Conservation (phyloP, 2,888 invertebrate genomes). For the Acanthopleura granulata region DNA sequence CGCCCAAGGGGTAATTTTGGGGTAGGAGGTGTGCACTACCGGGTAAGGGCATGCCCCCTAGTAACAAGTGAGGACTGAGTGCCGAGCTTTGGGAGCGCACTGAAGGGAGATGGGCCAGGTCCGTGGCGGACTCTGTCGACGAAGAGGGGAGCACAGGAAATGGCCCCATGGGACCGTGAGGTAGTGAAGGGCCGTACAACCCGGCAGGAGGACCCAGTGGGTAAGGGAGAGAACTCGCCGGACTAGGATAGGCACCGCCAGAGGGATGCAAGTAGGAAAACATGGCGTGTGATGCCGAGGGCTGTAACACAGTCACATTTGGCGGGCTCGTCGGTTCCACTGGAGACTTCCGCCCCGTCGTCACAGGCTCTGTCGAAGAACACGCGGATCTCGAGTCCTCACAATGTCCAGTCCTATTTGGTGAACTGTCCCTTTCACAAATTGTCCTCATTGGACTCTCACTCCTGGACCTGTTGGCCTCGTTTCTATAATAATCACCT, state of each 20-base stretch:
- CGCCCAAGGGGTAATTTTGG: conserved; percentile 57
- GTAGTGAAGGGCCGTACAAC: conserved; percentile 38
- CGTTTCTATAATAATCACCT: too few relatives aligned
- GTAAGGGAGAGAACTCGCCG: conserved; percentile 69
- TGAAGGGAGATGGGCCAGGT: conserved; percentile 71
- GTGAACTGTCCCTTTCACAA: neutral
- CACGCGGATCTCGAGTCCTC: neutral
- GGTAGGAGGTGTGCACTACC: conserved; percentile 79
- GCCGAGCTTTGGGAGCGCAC: conserved; percentile 64
- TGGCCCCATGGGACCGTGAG: conserved; percentile 29
- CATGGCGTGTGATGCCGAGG: conserved; percentile 87
- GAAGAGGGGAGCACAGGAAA: conserved; percentile 43
- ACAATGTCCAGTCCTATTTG: neutral
- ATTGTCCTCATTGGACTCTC: neutral
- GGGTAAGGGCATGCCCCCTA: conserved; percentile 21
- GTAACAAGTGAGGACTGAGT: conserved; percentile 13
- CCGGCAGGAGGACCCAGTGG: conserved; percentile 51
- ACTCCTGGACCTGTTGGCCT: neutral
- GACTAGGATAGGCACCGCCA: conserved; percentile 80
- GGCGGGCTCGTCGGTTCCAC: conserved; percentile 72
- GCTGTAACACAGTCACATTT: conserved; percentile 90
- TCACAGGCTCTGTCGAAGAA: neutral
- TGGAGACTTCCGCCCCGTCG: neutral
- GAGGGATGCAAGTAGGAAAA: conserved; percentile 91
- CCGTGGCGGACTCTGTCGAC: conserved; percentile 60